These are phyloP conservation scores for Sitobion miscanthi DNA, from an alignment of 1,140 invertebrate species.

Conservation along the genomic window DNA sequence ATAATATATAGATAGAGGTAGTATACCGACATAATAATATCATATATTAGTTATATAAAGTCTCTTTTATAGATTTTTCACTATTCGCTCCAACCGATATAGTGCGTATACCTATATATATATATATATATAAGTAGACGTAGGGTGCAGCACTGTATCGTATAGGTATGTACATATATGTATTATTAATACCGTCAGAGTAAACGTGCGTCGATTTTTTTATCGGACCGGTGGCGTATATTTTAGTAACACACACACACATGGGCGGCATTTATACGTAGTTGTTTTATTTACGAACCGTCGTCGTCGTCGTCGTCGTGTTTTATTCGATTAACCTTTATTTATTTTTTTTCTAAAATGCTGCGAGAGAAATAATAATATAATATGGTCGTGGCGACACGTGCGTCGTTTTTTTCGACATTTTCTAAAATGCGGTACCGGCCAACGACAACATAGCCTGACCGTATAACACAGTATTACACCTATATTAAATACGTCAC, in stretches of 20 bases:
- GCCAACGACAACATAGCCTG: neutral
- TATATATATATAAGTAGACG: too few relatives aligned
- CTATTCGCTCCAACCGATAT: neutral
- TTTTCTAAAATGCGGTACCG: neutral
- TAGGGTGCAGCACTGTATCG: neutral
- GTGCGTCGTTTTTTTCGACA: neutral
- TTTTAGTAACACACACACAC: neutral
- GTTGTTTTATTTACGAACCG: conserved; percentile 22
- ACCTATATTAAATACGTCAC: neutral
- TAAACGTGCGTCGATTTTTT: conserved; percentile 37
- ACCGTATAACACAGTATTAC: neutral
- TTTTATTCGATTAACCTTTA: neutral
- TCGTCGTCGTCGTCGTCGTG: neutral
- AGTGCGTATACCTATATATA: neutral
- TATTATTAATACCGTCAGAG: neutral
- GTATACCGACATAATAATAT: neutral
- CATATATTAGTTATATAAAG: neutral
- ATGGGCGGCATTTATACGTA: neutral
- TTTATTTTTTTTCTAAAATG: neutral
- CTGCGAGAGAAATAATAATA: neutral
- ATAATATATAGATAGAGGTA: neutral
- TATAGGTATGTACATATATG: conserved; percentile 2
- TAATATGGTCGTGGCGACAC: neutral
- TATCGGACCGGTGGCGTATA: neutral
- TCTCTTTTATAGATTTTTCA: neutral